These are phyloP conservation scores for Maccullochella peelii DNA, from an alignment of 2,113 vertebrate species.

Conservation along the genomic window DNA sequence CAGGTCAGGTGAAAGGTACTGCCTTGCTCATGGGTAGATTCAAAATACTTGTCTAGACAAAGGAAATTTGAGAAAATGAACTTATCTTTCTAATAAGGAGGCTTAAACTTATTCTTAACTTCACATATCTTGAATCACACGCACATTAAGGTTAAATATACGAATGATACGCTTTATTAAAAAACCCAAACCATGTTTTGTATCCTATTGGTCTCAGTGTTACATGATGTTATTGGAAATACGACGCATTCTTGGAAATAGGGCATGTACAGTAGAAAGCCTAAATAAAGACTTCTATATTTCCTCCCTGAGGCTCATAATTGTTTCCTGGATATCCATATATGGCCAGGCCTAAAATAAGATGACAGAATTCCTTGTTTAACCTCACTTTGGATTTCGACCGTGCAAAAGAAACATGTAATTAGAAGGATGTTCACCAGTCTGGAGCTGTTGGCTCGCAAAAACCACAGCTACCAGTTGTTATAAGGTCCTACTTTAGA, in stretches of 20 bases:
- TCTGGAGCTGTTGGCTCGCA: constrained; percentile 64
- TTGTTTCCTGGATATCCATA: constrained; percentile 77
- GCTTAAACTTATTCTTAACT: not conserved
- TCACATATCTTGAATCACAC: not conserved
- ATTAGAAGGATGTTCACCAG: constrained; percentile 77
- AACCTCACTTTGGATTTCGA: constrained; percentile 69
- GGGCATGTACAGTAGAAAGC: constrained; percentile 48
- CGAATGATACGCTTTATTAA: not conserved
- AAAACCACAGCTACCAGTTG: constrained; percentile 68
- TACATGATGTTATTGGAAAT: constrained; percentile 28
- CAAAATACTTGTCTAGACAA: not conserved
- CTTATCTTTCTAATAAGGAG: not conserved
- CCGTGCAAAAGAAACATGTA: constrained; percentile 67
- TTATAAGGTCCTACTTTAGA: constrained; percentile 47
- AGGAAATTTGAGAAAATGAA: not conserved
- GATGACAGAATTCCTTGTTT: constrained; percentile 72
- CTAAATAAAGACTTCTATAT: constrained; percentile 57
- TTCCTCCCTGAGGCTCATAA: constrained; percentile 42
- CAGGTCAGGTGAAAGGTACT: not conserved
- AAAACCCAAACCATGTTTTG: not conserved
- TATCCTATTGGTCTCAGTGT: not conserved
- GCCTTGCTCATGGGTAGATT: not conserved
- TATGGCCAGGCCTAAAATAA: constrained; percentile 71
- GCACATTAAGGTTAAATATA: constrained; percentile 10
- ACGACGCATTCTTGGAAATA: constrained; percentile 42